A percentile compares a stretch with the other conserved stretches of the same genome.
Conservation (phyloP, 2,888 invertebrate species). For the Epinotia bilunana region DNA sequence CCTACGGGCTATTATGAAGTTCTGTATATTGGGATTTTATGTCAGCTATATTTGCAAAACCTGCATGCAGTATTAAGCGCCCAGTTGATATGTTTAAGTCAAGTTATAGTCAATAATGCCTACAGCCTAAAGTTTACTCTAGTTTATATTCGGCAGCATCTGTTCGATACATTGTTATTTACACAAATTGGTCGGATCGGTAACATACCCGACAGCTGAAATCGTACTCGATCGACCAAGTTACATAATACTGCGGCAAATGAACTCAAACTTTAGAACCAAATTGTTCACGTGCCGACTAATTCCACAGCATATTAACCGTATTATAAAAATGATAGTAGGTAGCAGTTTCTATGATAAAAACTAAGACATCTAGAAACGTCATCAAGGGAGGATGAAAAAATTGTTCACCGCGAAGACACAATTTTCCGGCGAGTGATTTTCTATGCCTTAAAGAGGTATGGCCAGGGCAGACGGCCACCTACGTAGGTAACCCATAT, state of each 20-base stretch:
- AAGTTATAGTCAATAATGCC: not conserved
- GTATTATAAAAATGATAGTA: not conserved
- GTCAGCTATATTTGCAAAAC: not conserved
- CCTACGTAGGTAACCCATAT: constrained; percentile 63
- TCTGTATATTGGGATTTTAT: not conserved
- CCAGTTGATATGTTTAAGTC: not conserved
- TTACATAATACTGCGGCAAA: constrained; percentile 71
- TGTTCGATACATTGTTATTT: constrained; percentile 26
- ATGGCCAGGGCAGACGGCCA: constrained; percentile 60
- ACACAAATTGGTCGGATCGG: not conserved
- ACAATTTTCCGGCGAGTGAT: constrained; percentile 61
- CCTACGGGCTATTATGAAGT: too few relatives aligned
- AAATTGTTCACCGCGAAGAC: constrained; percentile 42
- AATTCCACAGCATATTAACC: constrained; percentile 4
- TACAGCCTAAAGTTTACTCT: not conserved
- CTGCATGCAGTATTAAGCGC: not conserved
- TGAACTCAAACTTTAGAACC: constrained; percentile 51
- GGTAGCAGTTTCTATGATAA: not conserved
- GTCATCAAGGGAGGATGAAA: constrained; percentile 24
- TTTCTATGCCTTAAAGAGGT: constrained; percentile 54
- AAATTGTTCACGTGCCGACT: constrained; percentile 44
- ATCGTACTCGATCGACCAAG: constrained; percentile 47
- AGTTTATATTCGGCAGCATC: not conserved
- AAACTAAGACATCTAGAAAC: not conserved
- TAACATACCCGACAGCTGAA: constrained; percentile 32